Evolutionary conservation across 37 sponge, comb jelly and placozoan species (phyloP).

Genomic region (Oscarella lobularis): DNA sequence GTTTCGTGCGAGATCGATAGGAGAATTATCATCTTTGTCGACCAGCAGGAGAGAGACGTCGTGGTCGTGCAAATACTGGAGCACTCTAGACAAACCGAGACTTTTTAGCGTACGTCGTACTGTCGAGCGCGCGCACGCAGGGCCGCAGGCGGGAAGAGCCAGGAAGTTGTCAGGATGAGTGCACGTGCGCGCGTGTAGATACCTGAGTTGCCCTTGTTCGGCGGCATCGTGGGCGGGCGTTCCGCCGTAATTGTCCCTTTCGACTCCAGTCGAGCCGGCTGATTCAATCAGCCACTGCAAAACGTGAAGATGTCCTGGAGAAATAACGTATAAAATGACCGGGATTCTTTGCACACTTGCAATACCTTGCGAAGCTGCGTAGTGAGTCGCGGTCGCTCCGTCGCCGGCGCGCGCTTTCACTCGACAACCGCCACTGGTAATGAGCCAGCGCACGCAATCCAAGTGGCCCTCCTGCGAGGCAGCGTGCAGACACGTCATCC

Average conservation of each 20-base stretch:
- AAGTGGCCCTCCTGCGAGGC: slow-evolving; percentile 58
- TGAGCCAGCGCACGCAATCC: slow-evolving; percentile 49
- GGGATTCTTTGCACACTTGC: background rate
- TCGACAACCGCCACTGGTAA: slow-evolving; percentile 44
- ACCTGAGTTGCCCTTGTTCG: slow-evolving; percentile 61
- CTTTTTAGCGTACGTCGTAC: background rate
- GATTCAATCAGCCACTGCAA: slow-evolving; percentile 46
- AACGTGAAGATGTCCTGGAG: slow-evolving; percentile 38
- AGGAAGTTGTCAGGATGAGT: background rate
- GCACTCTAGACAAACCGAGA: too few relatives aligned
- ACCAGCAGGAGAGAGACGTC: slow-evolving; percentile 14
- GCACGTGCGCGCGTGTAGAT: background rate
- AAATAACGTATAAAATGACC: background rate
- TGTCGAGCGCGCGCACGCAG: background rate
- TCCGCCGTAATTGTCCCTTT: slow-evolving; percentile 57
- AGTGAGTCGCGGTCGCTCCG: slow-evolving; percentile 52
- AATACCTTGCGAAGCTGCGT: slow-evolving; percentile 42
- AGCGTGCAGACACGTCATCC: slow-evolving; percentile 70
- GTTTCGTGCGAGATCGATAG: slow-evolving; percentile 33
- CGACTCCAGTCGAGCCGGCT: slow-evolving; percentile 49
- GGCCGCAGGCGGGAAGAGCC: background rate
- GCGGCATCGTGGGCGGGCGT: slow-evolving; percentile 80
- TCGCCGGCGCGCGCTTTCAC: slow-evolving; percentile 34
- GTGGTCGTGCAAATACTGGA: slow-evolving; percentile 27
- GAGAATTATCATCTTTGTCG: slow-evolving; percentile 35